Conservation (phyloP, 2,113 vertebrate species). For the Carlito syrichta region DNA sequence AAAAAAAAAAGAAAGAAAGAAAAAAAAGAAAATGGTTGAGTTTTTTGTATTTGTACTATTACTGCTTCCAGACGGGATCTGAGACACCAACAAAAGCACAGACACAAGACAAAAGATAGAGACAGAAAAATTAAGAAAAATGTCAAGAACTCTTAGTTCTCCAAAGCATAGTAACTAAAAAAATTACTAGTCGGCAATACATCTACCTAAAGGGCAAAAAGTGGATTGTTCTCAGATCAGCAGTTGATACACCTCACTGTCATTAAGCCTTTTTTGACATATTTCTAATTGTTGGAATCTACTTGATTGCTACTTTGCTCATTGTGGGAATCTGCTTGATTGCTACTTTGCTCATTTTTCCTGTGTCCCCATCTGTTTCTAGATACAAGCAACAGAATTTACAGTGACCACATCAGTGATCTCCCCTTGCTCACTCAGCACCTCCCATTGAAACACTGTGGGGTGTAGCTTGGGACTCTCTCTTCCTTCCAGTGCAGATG, state of each 20-base stretch:
- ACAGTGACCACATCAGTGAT: too few relatives aligned
- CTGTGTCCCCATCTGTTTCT: background rate
- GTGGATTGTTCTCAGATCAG: background rate
- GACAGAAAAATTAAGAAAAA: background rate
- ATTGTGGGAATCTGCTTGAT: too few relatives aligned
- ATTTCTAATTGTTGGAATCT: background rate
- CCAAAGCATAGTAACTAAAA: background rate
- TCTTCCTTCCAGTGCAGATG: background rate
- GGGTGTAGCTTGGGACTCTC: background rate
- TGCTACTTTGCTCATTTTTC: background rate
- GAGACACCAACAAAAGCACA: background rate
- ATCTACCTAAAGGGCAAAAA: background rate
- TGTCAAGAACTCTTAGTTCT: background rate
- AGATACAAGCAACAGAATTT: background rate
- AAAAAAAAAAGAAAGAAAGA: too few relatives aligned
- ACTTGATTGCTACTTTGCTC: background rate
- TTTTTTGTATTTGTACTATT: background rate
- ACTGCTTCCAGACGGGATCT: background rate
- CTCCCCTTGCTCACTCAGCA: background rate
- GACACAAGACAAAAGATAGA: background rate
- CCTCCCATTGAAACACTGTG: background rate
- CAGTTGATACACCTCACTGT: background rate
- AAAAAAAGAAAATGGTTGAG: too few relatives aligned
- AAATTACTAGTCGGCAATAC: background rate
- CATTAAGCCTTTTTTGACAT: background rate